These are phyloP conservation scores for Horisme vitalbata DNA, from an alignment of 2,888 invertebrate species.

Conservation along the genomic window DNA sequence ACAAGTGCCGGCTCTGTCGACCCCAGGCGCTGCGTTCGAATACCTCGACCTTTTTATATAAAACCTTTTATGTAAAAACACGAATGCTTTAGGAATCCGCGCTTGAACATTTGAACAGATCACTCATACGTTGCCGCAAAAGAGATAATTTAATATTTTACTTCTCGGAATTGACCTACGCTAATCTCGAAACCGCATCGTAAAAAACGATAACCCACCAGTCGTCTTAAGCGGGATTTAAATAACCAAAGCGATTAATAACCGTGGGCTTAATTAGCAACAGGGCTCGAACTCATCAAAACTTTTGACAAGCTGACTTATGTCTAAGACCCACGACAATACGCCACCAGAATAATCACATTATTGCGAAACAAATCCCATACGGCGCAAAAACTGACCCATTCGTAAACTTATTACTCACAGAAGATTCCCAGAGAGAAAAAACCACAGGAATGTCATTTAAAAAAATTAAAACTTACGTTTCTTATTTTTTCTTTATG, in stretches of 20 bases:
- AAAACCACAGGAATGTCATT: conserved; percentile 82
- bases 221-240: conserved; percentile 62
- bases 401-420: conserved; percentile 68
- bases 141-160: conserved; percentile 51
- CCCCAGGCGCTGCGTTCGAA: conserved; percentile 71
- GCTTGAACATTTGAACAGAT: conserved; percentile 43
- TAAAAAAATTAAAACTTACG: conserved; percentile 80
- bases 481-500: conserved; percentile 76
- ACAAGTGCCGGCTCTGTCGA: conserved; percentile 74
- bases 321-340: conserved; percentile 56
- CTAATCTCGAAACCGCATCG: conserved; percentile 72
- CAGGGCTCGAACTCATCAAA: conserved; percentile 65
- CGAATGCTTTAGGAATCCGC: conserved; percentile 34
- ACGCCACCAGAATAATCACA: conserved; percentile 58
- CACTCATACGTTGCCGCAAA: conserved; percentile 56
- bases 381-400: conserved; percentile 67
- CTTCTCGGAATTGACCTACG: conserved; percentile 71
- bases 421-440: conserved; percentile 73
- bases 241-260: conserved; percentile 76
- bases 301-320: conserved; percentile 64
- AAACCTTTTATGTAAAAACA: conserved; percentile 28
- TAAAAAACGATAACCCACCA: conserved; percentile 68
- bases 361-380: conserved; percentile 56
- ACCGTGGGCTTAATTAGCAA: conserved; percentile 68
- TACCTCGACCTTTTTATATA: conserved; percentile 60